Conservation (phyloP, 2,113 vertebrate genomes). For the Chloebia gouldiae region DNA sequence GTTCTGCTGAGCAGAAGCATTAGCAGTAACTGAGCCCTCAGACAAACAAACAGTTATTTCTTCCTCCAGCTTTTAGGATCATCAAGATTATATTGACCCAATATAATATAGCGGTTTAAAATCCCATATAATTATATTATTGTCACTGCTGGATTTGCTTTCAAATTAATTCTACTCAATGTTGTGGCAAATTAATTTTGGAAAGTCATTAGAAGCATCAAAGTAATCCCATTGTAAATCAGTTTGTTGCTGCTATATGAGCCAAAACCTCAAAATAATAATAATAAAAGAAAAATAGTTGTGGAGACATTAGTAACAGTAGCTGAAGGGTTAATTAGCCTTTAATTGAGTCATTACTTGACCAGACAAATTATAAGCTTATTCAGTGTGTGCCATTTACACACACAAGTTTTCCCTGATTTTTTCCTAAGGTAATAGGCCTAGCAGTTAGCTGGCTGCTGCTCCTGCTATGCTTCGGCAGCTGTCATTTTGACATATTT, state of each 20-base stretch:
- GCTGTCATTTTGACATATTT: conserved; percentile 83
- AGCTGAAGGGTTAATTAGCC: conserved; percentile 61
- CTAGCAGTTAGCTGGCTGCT: conserved; percentile 67
- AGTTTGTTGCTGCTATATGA: background rate
- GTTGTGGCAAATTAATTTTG: conserved; percentile 51
- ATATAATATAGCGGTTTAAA: conserved; percentile 20
- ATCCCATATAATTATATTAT: conserved; percentile 10
- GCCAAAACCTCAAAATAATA: background rate
- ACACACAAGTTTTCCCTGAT: conserved; percentile 63
- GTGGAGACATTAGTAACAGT: background rate
- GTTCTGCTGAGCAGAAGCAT: background rate
- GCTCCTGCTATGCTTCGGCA: conserved; percentile 67
- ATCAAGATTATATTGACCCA: conserved; percentile 9
- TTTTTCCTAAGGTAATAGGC: conserved; percentile 74
- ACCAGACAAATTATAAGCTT: conserved; percentile 61
- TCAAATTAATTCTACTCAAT: conserved; percentile 35
- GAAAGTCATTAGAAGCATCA: conserved; percentile 1
- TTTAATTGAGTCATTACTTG: conserved; percentile 61
- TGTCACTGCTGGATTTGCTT: conserved; percentile 20
- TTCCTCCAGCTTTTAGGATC: conserved; percentile 26
- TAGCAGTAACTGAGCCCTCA: background rate
- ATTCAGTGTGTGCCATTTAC: conserved; percentile 61
- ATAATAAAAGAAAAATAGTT: background rate
- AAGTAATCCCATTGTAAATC: background rate
- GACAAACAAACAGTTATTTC: background rate